Conservation (phyloP, 2,113 vertebrate genomes). For the Centropristis striata region DNA sequence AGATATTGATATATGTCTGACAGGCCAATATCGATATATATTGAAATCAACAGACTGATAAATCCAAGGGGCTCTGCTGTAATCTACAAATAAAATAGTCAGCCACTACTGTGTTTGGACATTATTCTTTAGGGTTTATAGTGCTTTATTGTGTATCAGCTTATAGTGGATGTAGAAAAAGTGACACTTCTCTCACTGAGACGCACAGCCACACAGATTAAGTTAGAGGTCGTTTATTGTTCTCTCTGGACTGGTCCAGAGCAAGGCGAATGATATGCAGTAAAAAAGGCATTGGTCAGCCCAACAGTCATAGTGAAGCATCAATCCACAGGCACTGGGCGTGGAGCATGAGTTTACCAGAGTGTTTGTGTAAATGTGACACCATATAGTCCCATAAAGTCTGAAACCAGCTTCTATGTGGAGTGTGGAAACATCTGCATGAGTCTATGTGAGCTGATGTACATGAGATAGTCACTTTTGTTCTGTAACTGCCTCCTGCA, state of each 20-base stretch:
- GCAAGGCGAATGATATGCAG: constrained; percentile 82
- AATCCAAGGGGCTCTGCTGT: too few relatives aligned
- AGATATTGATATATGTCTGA: too few relatives aligned
- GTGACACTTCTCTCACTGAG: background rate
- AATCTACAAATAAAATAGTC: constrained; percentile 6
- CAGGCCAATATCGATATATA: too few relatives aligned
- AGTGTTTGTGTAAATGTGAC: constrained; percentile 56
- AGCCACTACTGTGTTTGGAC: background rate
- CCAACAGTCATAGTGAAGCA: constrained; percentile 78
- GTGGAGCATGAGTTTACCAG: constrained; percentile 58
- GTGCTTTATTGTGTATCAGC: too few relatives aligned
- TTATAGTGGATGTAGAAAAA: background rate
- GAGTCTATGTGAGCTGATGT: constrained; percentile 29
- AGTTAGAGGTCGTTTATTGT: constrained; percentile 83
- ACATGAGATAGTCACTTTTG: constrained; percentile 82
- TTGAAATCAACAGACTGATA: too few relatives aligned
- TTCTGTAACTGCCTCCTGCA: constrained; percentile 85
- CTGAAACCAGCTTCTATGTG: constrained; percentile 84
- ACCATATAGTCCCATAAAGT: constrained; percentile 60
- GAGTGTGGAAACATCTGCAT: constrained; percentile 46
- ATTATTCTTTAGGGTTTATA: background rate
- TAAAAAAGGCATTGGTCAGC: constrained; percentile 80
- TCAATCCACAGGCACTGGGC: constrained; percentile 82
- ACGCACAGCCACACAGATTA: constrained; percentile 36
- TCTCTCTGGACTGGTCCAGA: constrained; percentile 73